A percentile compares a stretch with the other conserved stretches of the same genome.
These are phyloP conservation scores for Triops cancriformis DNA, from an alignment of 1,140 invertebrate species.

Conservation along the genomic window DNA sequence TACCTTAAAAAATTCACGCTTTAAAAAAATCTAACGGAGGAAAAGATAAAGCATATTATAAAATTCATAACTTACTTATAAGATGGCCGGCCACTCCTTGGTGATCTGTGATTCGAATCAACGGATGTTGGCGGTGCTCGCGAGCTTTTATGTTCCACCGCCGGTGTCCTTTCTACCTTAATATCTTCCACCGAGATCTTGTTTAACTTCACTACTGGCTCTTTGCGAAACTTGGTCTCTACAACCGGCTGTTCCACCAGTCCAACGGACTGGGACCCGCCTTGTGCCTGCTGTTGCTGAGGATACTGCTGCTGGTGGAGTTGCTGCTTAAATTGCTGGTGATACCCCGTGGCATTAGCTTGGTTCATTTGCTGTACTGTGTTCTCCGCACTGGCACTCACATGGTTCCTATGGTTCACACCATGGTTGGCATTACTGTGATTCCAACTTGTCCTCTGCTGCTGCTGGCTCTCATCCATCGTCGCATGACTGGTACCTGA, in stretches of 20 bases:
- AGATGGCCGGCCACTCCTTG: neutral
- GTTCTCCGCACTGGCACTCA: neutral
- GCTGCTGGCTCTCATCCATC: neutral
- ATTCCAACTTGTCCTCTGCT: neutral
- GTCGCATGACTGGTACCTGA: neutral
- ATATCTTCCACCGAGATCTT: neutral
- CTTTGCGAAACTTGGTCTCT: conserved; percentile 26
- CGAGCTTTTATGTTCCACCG: neutral
- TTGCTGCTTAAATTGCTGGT: conserved; percentile 17
- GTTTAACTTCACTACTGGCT: conserved; percentile 30
- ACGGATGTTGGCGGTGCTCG: neutral
- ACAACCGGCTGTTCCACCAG: neutral
- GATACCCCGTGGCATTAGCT: conserved; percentile 11
- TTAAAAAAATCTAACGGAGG: neutral
- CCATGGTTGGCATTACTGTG: neutral
- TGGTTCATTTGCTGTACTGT: neutral
- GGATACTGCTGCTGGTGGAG: conserved; percentile 17
- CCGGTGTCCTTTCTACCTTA: neutral
- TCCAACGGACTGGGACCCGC: neutral
- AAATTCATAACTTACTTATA: neutral
- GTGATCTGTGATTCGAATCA: neutral
- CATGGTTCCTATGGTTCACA: neutral
- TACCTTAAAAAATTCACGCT: too few species aligned
- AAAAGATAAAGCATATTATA: neutral
- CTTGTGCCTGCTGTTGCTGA: conserved; percentile 23